Percentiles rank a stretch among this genome's conserved stretches.
Conservation (phyloP, 1,140 invertebrate genomes). For the Holotrichia oblita region DNA sequence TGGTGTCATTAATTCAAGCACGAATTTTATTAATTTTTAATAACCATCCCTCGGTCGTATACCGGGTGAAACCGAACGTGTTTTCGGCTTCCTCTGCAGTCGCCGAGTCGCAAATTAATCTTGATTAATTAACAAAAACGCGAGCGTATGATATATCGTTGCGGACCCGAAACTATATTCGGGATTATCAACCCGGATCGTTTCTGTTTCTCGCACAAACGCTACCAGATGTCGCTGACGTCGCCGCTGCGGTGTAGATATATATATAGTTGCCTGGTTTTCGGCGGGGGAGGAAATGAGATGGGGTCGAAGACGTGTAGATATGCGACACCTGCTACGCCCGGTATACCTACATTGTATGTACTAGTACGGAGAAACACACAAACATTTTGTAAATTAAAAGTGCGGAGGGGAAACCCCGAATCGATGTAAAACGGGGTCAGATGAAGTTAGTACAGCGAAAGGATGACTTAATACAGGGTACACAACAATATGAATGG, state of each 20-base stretch:
- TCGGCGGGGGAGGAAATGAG: constrained; percentile 9
- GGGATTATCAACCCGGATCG: not conserved
- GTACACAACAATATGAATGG: no score
- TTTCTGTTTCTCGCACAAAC: not conserved
- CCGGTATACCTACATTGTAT: no score
- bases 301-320: constrained; percentile 5
- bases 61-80: not conserved
- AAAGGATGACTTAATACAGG: no score
- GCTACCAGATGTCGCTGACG: constrained; percentile 8
- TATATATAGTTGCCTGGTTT: not conserved
- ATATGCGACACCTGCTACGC: constrained; percentile 17
- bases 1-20: no score
- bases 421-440: not conserved
- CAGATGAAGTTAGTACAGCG: not conserved
- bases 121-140: constrained; percentile 32
- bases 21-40: no score
- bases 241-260: not conserved
- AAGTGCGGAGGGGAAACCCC: not conserved
- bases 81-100: not conserved
- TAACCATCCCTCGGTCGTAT: not conserved
- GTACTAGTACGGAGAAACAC: not conserved
- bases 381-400: constrained; percentile 25
- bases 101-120: not conserved
- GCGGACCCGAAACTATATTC: not conserved
- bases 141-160: constrained; percentile 18